phyloP scores from a whole-genome alignment of 2,797 vertebrate species.

The Amphiprion clarkii region DNA sequence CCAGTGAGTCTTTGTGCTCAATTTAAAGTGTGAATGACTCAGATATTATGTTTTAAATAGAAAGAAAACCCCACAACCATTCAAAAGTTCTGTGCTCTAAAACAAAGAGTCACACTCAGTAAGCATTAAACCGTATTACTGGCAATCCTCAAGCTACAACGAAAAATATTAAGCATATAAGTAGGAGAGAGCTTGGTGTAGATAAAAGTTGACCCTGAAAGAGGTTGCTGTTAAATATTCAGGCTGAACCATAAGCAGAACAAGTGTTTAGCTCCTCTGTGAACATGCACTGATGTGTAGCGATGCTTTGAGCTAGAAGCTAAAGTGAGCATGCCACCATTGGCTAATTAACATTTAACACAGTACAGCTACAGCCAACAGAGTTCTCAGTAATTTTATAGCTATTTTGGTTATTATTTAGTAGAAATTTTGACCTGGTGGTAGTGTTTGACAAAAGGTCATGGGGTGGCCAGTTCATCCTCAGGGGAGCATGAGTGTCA shows the following conservation, averaged over 20 bases:
- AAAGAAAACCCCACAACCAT: not conserved
- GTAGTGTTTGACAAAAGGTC: not conserved
- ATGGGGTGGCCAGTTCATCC: not conserved
- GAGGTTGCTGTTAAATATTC: not conserved
- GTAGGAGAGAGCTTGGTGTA: not conserved
- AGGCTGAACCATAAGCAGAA: not conserved
- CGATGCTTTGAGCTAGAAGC: not conserved
- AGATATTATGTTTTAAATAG: slow-evolving; percentile 1
- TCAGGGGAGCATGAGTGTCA: not conserved
- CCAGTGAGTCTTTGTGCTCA: not conserved
- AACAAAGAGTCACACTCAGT: not conserved
- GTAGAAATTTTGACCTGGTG: not conserved
- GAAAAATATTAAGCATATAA: slow-evolving; percentile 10
- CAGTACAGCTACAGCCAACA: not conserved
- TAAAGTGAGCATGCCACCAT: not conserved
- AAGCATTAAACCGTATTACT: not conserved
- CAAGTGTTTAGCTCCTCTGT: not conserved
- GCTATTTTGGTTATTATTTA: too few relatives aligned
- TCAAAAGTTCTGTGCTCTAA: not conserved
- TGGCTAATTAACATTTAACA: not conserved
- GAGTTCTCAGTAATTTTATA: too few relatives aligned
- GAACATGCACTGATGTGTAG: not conserved
- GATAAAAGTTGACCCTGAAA: slow-evolving; percentile 9
- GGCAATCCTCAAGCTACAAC: slow-evolving; percentile 3
- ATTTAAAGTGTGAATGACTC: not conserved